These are phyloP conservation scores for Stercorarius parasiticus DNA, from an alignment of 2,113 vertebrate species.

Conservation along the genomic window DNA sequence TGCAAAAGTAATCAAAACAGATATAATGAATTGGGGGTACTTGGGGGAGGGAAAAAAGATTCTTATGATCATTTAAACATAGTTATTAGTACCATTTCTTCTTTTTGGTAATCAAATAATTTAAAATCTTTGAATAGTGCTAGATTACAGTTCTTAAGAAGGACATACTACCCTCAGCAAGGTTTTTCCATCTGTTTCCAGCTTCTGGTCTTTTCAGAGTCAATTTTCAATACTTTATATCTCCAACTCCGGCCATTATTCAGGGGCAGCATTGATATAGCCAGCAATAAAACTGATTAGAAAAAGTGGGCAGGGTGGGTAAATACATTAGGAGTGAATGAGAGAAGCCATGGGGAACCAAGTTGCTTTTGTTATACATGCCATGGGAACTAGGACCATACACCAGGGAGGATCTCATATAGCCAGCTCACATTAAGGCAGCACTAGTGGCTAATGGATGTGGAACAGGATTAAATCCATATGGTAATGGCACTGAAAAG, in stretches of 20 bases:
- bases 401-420: slow-evolving; percentile 21
- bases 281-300: background rate
- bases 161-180: background rate
- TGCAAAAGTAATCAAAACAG: background rate
- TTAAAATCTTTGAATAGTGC: background rate
- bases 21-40: background rate
- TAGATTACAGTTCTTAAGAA: background rate
- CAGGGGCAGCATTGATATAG: background rate
- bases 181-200: background rate
- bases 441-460: background rate
- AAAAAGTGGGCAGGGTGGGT: slow-evolving; percentile 2
- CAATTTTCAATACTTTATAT: background rate
- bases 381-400: background rate
- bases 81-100: background rate
- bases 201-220: background rate
- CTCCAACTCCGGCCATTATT: background rate
- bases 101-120: background rate
- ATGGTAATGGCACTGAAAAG: slow-evolving; percentile 31
- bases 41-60: background rate
- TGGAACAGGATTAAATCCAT: slow-evolving; percentile 30
- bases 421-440: slow-evolving; percentile 29
- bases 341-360: slow-evolving; percentile 23
- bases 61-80: background rate
- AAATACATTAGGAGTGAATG: slow-evolving; percentile 48
- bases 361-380: slow-evolving; percentile 21